Conservation (phyloP, 2,888 invertebrate species). For the Agrochola circellaris region DNA sequence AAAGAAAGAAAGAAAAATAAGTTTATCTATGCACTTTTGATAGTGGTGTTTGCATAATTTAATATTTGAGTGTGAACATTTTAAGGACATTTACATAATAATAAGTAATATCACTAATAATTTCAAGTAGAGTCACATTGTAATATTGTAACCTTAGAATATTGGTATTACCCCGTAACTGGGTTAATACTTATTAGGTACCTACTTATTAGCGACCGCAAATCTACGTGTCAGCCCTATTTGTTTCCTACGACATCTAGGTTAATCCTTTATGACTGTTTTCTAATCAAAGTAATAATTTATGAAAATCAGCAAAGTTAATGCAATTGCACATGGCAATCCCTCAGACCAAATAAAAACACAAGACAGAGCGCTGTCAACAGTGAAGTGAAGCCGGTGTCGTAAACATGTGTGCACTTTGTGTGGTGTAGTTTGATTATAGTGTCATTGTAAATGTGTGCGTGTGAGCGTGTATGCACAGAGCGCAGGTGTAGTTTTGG, state of each 20-base stretch:
- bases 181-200: background rate
- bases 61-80: background rate
- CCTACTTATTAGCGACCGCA: conserved; percentile 16
- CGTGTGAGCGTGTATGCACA: no score
- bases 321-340: background rate
- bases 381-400: no score
- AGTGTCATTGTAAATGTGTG: no score
- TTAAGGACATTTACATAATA: background rate
- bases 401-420: no score
- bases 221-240: background rate
- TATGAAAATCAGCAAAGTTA: background rate
- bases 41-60: background rate
- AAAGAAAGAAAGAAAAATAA: no score
- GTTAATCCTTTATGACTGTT: background rate
- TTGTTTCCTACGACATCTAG: background rate
- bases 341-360: no score
- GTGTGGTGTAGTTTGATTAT: no score
- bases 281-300: background rate
- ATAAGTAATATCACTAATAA: background rate
- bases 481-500: no score
- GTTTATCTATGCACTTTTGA: no score
- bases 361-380: no score
- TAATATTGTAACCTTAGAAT: background rate
- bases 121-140: background rate
- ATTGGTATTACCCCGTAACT: conserved; percentile 28